Percentiles rank a stretch among this genome's conserved stretches.
These are phyloP conservation scores for Argentina silus DNA, from an alignment of 2,797 vertebrate genomes.

Conservation along the genomic window DNA sequence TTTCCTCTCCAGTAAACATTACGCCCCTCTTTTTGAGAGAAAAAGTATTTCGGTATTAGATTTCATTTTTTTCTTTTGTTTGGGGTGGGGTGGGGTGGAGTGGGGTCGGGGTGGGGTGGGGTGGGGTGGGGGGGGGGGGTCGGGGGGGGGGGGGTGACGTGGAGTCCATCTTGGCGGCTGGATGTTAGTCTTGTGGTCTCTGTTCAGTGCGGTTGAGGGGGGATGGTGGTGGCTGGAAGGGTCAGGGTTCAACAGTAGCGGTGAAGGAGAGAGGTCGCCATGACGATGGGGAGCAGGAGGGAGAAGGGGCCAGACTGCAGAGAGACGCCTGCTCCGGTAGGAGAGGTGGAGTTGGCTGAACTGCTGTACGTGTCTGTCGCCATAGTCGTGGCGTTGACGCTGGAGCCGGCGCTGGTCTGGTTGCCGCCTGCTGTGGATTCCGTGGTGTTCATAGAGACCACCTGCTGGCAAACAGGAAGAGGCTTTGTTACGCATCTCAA, in stretches of 20 bases:
- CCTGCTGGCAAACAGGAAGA: conserved; percentile 48
- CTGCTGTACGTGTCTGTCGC: conserved; percentile 48
- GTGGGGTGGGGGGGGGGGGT: conserved; percentile 27
- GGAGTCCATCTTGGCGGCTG: conserved; percentile 51
- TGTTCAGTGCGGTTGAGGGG: conserved; percentile 34
- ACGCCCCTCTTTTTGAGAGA: conserved; percentile 32
- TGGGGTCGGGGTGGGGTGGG: conserved; percentile 26
- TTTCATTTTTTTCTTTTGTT: background rate
- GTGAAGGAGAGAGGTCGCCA: conserved; percentile 81
- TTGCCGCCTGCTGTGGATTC: conserved; percentile 34
- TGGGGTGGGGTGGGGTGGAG: conserved; percentile 19
- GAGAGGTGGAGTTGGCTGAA: conserved; percentile 64
- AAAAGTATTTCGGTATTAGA: conserved; percentile 39
- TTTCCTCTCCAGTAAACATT: conserved; percentile 38
- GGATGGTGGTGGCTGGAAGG: conserved; percentile 28
- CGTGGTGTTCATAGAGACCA: conserved; percentile 53
- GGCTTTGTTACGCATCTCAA: background rate
- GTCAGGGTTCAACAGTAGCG: conserved; percentile 80
- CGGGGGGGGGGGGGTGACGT: conserved; percentile 21
- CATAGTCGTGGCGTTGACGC: conserved; percentile 51
- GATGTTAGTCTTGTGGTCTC: conserved; percentile 64
- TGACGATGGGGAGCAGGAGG: conserved; percentile 69
- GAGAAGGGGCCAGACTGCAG: conserved; percentile 77
- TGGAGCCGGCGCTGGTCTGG: conserved; percentile 48
- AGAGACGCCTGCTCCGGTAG: conserved; percentile 67